A percentile compares a stretch with the other conserved stretches of the same genome.
Conservation (phyloP, 1,140 invertebrate genomes). For the Asobara japonica region DNA sequence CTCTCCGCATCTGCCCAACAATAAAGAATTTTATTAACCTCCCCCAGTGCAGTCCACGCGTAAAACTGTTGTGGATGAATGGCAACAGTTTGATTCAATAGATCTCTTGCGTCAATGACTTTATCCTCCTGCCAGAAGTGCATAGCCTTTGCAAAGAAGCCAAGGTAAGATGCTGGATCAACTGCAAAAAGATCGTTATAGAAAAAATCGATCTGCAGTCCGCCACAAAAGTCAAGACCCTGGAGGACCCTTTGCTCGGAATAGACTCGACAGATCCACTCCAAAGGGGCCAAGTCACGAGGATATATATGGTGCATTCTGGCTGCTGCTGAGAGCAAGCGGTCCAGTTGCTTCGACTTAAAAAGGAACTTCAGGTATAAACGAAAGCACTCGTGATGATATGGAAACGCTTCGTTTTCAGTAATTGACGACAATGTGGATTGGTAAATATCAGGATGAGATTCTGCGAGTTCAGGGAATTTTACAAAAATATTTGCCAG, state of each 20-base stretch:
- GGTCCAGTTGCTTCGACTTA: conserved; percentile 59
- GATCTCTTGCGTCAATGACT: conserved; percentile 68
- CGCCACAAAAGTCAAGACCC: conserved; percentile 45
- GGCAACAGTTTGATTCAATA: conserved; percentile 56
- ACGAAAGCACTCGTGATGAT: conserved; percentile 64
- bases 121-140: conserved; percentile 64
- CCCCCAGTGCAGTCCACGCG: conserved; percentile 63
- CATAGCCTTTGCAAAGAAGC: conserved; percentile 71
- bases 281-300: conserved; percentile 66
- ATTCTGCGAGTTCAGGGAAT: conserved; percentile 40
- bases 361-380: conserved; percentile 70
- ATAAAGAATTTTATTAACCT: conserved; percentile 68
- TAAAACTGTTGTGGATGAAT: conserved; percentile 54
- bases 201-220: conserved; percentile 65
- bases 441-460: conserved; percentile 50
- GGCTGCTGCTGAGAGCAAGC: conserved; percentile 63
- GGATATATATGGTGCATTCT: conserved; percentile 67
- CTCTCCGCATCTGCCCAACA: conserved; percentile 71
- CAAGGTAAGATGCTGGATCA: conserved; percentile 70
- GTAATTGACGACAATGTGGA: conserved; percentile 52
- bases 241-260: conserved; percentile 63
- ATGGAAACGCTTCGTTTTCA: conserved; percentile 37
- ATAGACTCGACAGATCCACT: conserved; percentile 73
- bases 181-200: conserved; percentile 62
- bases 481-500: conserved; percentile 51